A percentile compares a stretch with the other conserved stretches of the same genome.
Evolutionary conservation across 1,140 invertebrate genomes (phyloP).

Genomic region (Drosophila elegans): DNA sequence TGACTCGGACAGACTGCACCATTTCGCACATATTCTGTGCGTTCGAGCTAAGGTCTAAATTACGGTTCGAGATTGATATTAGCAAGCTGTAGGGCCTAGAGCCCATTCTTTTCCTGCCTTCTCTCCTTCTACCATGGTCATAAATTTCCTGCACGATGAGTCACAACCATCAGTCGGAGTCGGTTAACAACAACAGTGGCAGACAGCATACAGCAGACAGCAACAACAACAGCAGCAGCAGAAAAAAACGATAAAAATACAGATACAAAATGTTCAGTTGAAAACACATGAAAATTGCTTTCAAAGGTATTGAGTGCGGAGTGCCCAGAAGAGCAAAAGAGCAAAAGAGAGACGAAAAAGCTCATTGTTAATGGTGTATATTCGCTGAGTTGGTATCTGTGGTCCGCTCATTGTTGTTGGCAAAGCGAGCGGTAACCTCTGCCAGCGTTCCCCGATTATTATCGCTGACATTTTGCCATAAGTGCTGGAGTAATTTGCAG

Average conservation of each 20-base stretch:
- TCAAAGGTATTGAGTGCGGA: slow-evolving; percentile 22
- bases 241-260: slow-evolving; percentile 65
- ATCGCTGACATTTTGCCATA: slow-evolving; percentile 1
- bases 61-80: not conserved
- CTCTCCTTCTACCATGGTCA: slow-evolving; percentile 36
- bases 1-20: slow-evolving; percentile 70
- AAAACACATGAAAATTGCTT: slow-evolving; percentile 70
- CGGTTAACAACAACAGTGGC: slow-evolving; percentile 22
- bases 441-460: not conserved
- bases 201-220: slow-evolving; percentile 13
- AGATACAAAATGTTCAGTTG: slow-evolving; percentile 53
- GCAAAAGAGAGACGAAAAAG: slow-evolving; percentile 24
- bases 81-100: slow-evolving; percentile 5
- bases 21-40: slow-evolving; percentile 53
- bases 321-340: slow-evolving; percentile 16
- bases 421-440: slow-evolving; percentile 8
- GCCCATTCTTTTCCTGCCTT: slow-evolving; percentile 36
- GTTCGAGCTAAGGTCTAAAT: not conserved
- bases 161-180: slow-evolving; percentile 49
- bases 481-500: slow-evolving; percentile 1
- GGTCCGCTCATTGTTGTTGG: slow-evolving; percentile 9
- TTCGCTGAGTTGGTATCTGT: slow-evolving; percentile 8
- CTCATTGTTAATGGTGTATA: slow-evolving; percentile 44
- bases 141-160: slow-evolving; percentile 71
- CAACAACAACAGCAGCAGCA: slow-evolving; percentile 18